Base-by-base conservation (phyloP, 1,140 invertebrate species). In the Drosophila triauraria region DNA sequence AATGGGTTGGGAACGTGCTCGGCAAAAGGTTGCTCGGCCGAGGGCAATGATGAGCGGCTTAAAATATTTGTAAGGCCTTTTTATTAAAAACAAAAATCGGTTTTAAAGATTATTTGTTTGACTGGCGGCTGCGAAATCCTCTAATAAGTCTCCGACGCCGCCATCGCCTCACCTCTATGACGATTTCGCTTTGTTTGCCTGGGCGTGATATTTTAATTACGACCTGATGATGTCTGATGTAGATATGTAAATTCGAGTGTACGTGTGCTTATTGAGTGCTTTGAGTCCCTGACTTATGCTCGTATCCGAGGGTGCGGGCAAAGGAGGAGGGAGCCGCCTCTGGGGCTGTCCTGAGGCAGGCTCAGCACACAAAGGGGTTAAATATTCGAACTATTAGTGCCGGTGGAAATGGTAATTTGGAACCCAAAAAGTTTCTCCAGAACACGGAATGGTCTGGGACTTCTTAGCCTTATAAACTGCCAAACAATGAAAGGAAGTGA, bases 121-220 rank as follows among this genome's bases (percentile, higher is more conserved):
- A 68, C 75, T 78, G 75, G 48, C 57, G 50, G 54, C 42, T 53
- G 48, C 44, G 15, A 64, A 57, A 23, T 43, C 59, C 59, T 46
- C n/a, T 30, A 25, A 27, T 17, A 32, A n/a, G 48, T 10, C 35
- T 53, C 32, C 32, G 20, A 8, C n/a, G 10, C 5, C n/a, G 17
- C 10, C 10, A 30, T 6, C 60, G 40, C 30, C 13, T 42, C 30
- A 10, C 12, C 23, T 15, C 46, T 13, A n/a, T 44, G 12, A 38
- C 15, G 56, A n/a, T 8, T 20, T 35, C 32, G 43, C 70, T 86
- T 85, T 82, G 61, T 82, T 78, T 87, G 82, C 51, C 68, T 86
- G 85, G 85, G 85, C 78, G 86, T 85, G 81, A 88, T 90, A 90
- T 88, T 88, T 88, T 88, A 88, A 90, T 88, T 88, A 88, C 81